Evolutionary conservation across 1,140 invertebrate genomes (phyloP), one percentile per base, ranked within the genome.

Genomic region (Sitobion miscanthi): DNA sequence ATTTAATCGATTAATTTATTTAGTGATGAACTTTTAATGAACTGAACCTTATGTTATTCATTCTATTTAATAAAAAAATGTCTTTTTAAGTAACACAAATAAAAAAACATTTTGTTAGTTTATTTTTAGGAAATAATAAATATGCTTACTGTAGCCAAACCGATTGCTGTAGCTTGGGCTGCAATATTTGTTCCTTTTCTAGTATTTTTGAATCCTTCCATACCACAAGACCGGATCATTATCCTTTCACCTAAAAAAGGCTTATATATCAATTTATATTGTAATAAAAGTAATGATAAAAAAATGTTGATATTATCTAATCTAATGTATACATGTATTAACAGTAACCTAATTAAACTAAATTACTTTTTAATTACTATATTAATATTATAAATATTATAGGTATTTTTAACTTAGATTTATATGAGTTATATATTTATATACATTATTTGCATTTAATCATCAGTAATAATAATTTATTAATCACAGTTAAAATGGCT

Each of bases 121-220:
- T 42, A 21, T 42, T 85, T 85, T 45, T 42, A 45, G 3, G 25
- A 85, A 85, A 85, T 85, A 23, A 85, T 90, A 92, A 69, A 49
- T 35, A 35, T 30, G 38, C 96, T 96, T 95, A 97, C 98, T 83
- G 95, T 95, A 91, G 97, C 97, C 94, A 98, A 95, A 94, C 96
- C 97, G 62, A 98, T 96, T 38, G 97, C 98, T 91, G 98, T 98
- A 62, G 98, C 97, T 95, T 99, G 99, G 30, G 98, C 99, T 86
- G 99, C 99, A 94, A 99, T 97, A 95, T 99, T 99, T 20, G 99
- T 99, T 94, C 98, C 98, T 96, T 99, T 99, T 94, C 97, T 97
- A 8, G 98, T 97, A 95, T 99, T 98, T 95, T 99, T 99, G 95
- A 98, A 99, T 47, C 99, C 99, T 95, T 99, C 98, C 94, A 97